A percentile compares a stretch with the other conserved stretches of the same genome.
Conservation (phyloP, 2,888 invertebrate genomes). For the Cephus nigrinus region DNA sequence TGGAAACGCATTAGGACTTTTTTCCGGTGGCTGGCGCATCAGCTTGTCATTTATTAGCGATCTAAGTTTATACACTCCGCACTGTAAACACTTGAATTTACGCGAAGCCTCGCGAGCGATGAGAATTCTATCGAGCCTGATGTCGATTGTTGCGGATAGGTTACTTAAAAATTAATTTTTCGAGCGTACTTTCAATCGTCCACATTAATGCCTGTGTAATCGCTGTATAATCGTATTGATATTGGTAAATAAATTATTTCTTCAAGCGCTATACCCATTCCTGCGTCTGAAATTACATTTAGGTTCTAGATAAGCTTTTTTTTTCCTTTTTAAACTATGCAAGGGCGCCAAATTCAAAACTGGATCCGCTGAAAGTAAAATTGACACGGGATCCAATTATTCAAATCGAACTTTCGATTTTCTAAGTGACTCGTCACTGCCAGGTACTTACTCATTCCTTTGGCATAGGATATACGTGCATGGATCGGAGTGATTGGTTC, state of each 20-base stretch:
- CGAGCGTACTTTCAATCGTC: constrained; percentile 5
- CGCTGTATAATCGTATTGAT: constrained; percentile 43
- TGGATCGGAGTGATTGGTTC: background rate
- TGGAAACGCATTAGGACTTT: background rate
- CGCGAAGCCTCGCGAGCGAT: background rate
- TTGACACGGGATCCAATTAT: too few relatives aligned
- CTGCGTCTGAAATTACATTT: background rate
- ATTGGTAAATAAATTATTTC: constrained; percentile 58
- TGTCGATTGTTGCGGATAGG: background rate
- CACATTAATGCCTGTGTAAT: constrained; percentile 19
- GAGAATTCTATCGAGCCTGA: background rate
- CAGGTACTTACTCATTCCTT: too few relatives aligned
- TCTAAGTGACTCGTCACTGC: too few relatives aligned
- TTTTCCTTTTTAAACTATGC: too few relatives aligned
- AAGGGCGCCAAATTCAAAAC: too few relatives aligned
- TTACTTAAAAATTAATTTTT: background rate
- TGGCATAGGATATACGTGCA: too few relatives aligned
- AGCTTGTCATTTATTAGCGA: background rate
- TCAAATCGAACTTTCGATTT: too few relatives aligned
- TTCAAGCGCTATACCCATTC: constrained; percentile 30
- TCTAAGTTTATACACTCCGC: background rate
- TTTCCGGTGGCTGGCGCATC: background rate
- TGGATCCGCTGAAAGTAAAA: too few relatives aligned
- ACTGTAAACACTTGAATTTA: background rate
- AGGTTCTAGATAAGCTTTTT: too few relatives aligned